Conservation (phyloP, 2,888 invertebrate species). For the Lapara coniferarum region DNA sequence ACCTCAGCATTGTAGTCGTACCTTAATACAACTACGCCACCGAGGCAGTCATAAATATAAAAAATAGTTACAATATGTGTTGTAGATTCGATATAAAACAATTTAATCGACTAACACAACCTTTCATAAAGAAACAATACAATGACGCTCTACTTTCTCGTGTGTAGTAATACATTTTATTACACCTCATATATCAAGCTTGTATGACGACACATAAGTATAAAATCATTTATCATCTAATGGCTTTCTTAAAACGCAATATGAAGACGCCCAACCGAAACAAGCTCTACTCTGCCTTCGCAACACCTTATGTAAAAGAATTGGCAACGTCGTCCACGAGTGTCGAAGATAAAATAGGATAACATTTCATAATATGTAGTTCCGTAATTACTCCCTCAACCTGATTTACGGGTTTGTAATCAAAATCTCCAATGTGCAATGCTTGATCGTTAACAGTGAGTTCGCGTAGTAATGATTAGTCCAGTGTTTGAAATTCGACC, state of each 20-base stretch:
- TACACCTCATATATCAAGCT: too few relatives aligned
- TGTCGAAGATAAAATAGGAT: constrained; percentile 45
- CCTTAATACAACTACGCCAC: too few relatives aligned
- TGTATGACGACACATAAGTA: too few relatives aligned
- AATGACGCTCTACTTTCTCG: too few relatives aligned
- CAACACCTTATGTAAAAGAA: constrained; percentile 20
- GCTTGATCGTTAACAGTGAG: neutral
- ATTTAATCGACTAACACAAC: too few relatives aligned
- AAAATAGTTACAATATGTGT: too few relatives aligned
- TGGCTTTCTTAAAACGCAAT: neutral
- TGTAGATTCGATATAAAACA: too few relatives aligned
- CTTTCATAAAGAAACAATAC: too few relatives aligned
- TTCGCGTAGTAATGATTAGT: neutral
- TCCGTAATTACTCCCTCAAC: constrained; percentile 52
- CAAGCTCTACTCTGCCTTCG: constrained; percentile 5
- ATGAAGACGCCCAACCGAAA: neutral
- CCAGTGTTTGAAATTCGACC: neutral
- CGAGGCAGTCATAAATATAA: too few relatives aligned
- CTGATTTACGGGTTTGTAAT: constrained; percentile 53
- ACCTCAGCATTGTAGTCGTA: too few relatives aligned
- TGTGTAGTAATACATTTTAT: too few relatives aligned
- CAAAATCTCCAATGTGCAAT: constrained; percentile 40
- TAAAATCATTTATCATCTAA: too few relatives aligned
- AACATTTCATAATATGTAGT: constrained; percentile 64
- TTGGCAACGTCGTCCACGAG: constrained; percentile 21